Conservation (phyloP, 53 echinoderm and acorn worm genomes). For the Paelopatides confundens region DNA sequence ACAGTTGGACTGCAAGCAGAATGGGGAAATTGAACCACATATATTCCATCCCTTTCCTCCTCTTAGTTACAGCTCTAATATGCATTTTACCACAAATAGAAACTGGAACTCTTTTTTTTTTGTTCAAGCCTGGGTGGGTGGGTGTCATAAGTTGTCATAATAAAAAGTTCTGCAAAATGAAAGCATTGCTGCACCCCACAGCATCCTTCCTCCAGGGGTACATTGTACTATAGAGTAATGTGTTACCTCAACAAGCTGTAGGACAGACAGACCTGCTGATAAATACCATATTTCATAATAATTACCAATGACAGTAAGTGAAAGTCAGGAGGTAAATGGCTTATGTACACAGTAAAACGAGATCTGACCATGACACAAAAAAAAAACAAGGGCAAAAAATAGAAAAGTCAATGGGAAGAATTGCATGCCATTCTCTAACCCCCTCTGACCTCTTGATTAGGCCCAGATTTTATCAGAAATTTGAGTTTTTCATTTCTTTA, state of each 20-base stretch:
- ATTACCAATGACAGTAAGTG: constrained; percentile 30
- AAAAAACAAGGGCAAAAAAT: not conserved
- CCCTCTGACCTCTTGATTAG: constrained; percentile 18
- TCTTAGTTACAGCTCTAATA: too few species aligned
- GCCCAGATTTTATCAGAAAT: constrained; percentile 6
- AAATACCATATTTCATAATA: constrained; percentile 1
- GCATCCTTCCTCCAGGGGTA: too few species aligned
- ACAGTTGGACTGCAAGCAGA: too few species aligned
- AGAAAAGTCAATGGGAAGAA: not conserved
- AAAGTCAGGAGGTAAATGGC: not conserved
- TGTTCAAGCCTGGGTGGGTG: too few species aligned
- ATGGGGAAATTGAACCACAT: too few species aligned
- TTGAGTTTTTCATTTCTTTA: not conserved
- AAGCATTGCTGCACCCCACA: too few species aligned
- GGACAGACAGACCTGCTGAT: not conserved
- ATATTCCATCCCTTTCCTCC: too few species aligned
- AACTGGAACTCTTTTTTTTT: too few species aligned
- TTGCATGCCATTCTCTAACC: not conserved
- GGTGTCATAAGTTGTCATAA: too few species aligned
- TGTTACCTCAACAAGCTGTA: not conserved
- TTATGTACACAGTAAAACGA: not conserved
- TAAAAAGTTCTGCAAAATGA: too few species aligned
- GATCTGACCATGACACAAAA: constrained; percentile 37
- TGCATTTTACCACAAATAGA: too few species aligned
- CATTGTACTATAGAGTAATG: too few species aligned